Percentiles rank a stretch among this genome's conserved stretches.
phyloP scores from a whole-genome alignment of 2,888 invertebrate genomes.

The Frankliniella intonsa region DNA sequence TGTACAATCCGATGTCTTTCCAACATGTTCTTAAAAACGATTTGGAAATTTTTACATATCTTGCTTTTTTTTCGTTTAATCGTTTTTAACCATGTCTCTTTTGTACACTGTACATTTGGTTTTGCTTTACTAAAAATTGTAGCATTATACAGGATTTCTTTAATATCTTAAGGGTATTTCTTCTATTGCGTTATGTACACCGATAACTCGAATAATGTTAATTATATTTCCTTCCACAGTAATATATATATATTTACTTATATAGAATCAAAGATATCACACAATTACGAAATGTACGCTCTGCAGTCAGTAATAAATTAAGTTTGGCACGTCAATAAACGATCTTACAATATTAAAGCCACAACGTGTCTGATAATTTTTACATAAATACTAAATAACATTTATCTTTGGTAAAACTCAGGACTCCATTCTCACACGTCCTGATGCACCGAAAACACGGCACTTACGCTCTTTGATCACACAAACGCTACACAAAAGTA shows the following conservation, averaged over 20 bases:
- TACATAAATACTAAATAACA: constrained; percentile 24
- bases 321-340: constrained; percentile 11
- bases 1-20: constrained; percentile 10
- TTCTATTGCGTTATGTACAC: not conserved
- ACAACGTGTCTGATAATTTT: constrained; percentile 4
- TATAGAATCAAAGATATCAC: constrained; percentile 10
- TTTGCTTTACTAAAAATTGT: constrained; percentile 1
- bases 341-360: constrained; percentile 20
- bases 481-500: constrained; percentile 14
- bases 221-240: not conserved
- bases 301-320: constrained; percentile 21
- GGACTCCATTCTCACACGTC: not conserved
- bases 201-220: constrained; percentile 3
- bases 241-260: not conserved
- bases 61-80: not conserved
- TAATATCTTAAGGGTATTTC: not conserved
- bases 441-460: not conserved
- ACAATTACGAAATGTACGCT: constrained; percentile 17
- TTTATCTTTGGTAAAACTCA: constrained; percentile 15
- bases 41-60: not conserved
- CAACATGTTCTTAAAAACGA: not conserved
- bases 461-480: not conserved
- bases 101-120: constrained; percentile 26
- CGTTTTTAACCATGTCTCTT: not conserved
- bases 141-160: not conserved